Evolutionary conservation across 2,888 invertebrate species (phyloP).

Genomic region (Candidula unifasciata): DNA sequence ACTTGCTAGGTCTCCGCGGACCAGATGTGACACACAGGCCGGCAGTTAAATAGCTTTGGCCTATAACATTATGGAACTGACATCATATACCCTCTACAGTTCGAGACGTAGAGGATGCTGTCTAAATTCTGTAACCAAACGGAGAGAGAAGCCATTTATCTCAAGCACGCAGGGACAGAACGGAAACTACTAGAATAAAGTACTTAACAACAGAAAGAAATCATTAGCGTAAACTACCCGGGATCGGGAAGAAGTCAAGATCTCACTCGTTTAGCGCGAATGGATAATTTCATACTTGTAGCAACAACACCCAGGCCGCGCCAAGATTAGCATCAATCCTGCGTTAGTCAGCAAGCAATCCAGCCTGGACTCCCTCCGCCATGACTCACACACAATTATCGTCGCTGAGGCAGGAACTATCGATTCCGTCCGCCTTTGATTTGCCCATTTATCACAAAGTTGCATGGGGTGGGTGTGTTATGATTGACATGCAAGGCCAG

Average conservation of each 20-base stretch:
- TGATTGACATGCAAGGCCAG: constrained; percentile 1
- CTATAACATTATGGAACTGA: too few species aligned
- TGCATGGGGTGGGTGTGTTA: not conserved
- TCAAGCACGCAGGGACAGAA: too few species aligned
- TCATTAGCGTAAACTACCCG: too few species aligned
- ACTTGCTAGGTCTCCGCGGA: too few species aligned
- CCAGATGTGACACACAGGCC: too few species aligned
- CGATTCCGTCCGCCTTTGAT: constrained; percentile 13
- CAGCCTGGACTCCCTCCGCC: not conserved
- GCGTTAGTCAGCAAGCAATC: constrained; percentile 1
- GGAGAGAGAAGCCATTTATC: too few species aligned
- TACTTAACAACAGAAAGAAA: too few species aligned
- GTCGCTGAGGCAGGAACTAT: not conserved
- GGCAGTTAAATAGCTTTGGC: too few species aligned
- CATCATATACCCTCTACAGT: too few species aligned
- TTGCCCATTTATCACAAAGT: not conserved
- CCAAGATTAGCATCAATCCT: constrained; percentile 1
- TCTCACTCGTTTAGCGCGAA: not conserved
- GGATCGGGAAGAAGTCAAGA: not conserved
- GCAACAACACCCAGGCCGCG: not conserved
- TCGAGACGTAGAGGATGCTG: too few species aligned
- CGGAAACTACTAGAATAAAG: too few species aligned
- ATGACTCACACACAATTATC: constrained; percentile 28
- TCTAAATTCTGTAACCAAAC: too few species aligned
- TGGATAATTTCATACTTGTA: constrained; percentile 9